Evolutionary conservation across 1,140 invertebrate species (phyloP), one percentile per base, ranked within the genome.

Genomic region (Polypedilum pembai): DNA sequence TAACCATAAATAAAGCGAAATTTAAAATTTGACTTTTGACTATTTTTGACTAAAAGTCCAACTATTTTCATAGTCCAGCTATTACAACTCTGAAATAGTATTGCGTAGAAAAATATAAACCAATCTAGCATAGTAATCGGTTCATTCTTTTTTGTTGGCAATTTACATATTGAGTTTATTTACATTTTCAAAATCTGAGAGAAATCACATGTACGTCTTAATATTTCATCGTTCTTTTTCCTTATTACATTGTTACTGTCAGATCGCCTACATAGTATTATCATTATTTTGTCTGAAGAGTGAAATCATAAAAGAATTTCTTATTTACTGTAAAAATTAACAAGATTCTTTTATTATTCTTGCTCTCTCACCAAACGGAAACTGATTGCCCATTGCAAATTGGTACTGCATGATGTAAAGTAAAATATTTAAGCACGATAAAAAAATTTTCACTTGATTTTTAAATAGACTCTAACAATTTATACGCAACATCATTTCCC

Each of bases 371-470:
- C 15, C 45, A 15, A 12, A n/a, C 12, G 45, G 45, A 56, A 56
- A 56, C n/a, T n/a, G 45, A 56, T 56, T 56, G 45, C 45, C 45
- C 45, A 56, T 56, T 56, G 45, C 45, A 56, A 56, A 56, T 56
- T 56, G 45, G 45, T 56, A 56, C n/a, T 56, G 45, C 45, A 56
- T 56, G 45, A 56, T 56, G 5, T 33, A 3, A 33, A 33, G 24
- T 33, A 33, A 33, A 33, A 33, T 56, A n/a, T 56, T 56, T 56
- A 56, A n/a, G n/a, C 45, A 56, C n/a, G 45, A 56, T n/a, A n/a
- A 56, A 56, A 5, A 33, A 33, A 3, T 15, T 56, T 56, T 56
- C 45, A 56, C 45, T 56, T 15, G 12, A 56, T n/a, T 15, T 56
- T 56, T 56, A 33, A 33, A 33, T 33, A 5, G 5, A 33, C 24